These are phyloP conservation scores for Epizoanthus stellaris DNA, from an alignment of 92 coral and sea anemone species.

Conservation along the genomic window DNA sequence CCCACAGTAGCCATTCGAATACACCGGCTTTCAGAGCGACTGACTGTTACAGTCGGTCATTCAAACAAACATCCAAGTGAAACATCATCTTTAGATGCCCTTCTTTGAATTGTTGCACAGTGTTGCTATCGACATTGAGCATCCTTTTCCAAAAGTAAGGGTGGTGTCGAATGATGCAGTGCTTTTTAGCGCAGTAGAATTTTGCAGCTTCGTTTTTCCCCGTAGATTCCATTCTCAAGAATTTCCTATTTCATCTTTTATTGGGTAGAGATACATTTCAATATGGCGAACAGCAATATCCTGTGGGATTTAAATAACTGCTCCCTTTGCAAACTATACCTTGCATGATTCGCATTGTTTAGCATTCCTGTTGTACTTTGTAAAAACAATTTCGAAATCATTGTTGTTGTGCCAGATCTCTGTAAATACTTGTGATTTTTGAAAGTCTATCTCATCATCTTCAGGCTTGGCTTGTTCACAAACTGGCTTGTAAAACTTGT, in stretches of 20 bases:
- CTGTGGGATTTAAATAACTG: not conserved
- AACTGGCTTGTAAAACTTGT: not conserved
- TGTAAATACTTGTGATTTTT: constrained; percentile 36
- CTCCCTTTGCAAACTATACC: constrained; percentile 25
- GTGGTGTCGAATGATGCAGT: constrained; percentile 51
- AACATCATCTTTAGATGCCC: no score
- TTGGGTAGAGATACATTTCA: constrained; percentile 47
- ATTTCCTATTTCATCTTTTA: constrained; percentile 33
- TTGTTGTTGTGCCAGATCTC: constrained; percentile 53
- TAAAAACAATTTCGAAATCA: not conserved
- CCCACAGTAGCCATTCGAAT: no score
- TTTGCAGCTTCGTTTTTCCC: constrained; percentile 52
- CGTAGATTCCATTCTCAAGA: constrained; percentile 41
- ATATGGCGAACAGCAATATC: constrained; percentile 46
- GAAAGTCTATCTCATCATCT: constrained; percentile 50
- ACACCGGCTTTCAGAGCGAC: no score
- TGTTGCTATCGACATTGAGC: no score
- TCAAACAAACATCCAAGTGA: no score
- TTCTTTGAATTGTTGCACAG: no score
- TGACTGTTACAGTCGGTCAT: no score
- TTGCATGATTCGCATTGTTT: constrained; percentile 26
- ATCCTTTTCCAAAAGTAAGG: constrained; percentile 71
- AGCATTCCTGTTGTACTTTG: not conserved
- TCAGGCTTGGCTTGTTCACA: constrained; percentile 21
- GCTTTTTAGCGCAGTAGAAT: constrained; percentile 51